A percentile compares a stretch with the other conserved stretches of the same genome.
Evolutionary conservation across 2,113 vertebrate genomes (phyloP).

Genomic region (Micromys minutus): DNA sequence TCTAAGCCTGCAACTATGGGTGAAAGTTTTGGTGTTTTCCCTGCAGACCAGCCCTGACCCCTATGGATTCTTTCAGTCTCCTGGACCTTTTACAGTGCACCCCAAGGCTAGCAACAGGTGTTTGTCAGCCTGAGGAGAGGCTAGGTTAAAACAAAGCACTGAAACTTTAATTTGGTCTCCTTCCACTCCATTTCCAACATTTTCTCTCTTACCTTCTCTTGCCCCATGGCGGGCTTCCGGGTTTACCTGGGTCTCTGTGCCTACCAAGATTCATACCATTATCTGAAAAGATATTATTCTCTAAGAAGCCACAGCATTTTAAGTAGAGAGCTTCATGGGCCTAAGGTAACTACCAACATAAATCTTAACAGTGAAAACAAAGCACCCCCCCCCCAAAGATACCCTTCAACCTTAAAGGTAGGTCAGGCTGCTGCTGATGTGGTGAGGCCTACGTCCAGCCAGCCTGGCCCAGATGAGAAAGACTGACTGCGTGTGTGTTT

Average conservation of each 20-base stretch:
- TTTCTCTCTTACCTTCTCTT: neutral
- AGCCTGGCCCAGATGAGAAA: neutral
- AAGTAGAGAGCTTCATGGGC: neutral
- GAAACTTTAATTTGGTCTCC: neutral
- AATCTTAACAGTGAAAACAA: neutral
- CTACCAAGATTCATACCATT: neutral
- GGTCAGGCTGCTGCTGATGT: neutral
- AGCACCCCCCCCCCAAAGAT: too few species aligned
- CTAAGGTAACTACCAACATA: neutral
- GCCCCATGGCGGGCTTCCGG: neutral
- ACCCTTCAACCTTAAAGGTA: neutral
- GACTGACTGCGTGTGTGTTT: neutral
- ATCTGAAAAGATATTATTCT: neutral
- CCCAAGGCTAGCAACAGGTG: neutral
- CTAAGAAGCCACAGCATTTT: neutral
- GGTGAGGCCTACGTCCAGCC: neutral
- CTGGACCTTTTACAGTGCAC: neutral
- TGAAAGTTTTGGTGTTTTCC: neutral
- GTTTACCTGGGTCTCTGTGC: neutral
- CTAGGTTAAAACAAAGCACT: neutral
- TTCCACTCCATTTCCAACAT: neutral
- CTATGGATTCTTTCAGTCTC: neutral
- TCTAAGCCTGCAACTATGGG: neutral
- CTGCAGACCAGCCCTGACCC: neutral
- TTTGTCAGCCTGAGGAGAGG: neutral